These are phyloP conservation scores for Argyrosomus regius DNA, from an alignment of 2,797 vertebrate genomes.

Conservation along the genomic window DNA sequence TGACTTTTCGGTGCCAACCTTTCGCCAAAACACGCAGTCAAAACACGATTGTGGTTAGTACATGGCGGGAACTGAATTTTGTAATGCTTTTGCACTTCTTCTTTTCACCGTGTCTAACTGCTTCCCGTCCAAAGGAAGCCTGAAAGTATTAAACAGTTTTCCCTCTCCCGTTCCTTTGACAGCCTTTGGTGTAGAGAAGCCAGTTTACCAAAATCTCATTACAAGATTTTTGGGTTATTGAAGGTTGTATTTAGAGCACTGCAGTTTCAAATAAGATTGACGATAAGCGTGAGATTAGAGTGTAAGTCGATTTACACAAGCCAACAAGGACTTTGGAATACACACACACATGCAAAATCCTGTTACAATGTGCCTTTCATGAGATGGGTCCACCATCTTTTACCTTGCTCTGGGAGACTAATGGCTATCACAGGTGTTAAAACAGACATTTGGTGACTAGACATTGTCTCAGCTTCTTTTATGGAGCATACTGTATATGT, in stretches of 20 bases:
- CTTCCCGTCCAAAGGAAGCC: not conserved
- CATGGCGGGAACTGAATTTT: not conserved
- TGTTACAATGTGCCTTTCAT: conserved; percentile 23
- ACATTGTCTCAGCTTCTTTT: not conserved
- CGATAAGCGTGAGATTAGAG: conserved; percentile 4
- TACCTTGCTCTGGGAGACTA: not conserved
- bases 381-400: not conserved
- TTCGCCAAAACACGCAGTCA: not conserved
- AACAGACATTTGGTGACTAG: not conserved
- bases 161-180: not conserved
- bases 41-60: not conserved
- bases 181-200: not conserved
- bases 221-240: conserved; percentile 1
- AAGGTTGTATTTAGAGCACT: not conserved
- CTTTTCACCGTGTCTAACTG: not conserved
- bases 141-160: not conserved
- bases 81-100: not conserved
- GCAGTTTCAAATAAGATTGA: conserved; percentile 13
- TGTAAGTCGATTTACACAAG: conserved; percentile 20
- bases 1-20: not conserved
- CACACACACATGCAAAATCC: not conserved
- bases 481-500: no score
- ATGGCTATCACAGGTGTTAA: not conserved
- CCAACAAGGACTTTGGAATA: not conserved
- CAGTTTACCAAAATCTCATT: conserved; percentile 19